Evolutionary conservation across 2,797 vertebrate species (phyloP), one percentile per base, ranked within the genome.

Genomic region (Lindbergichthys nudifrons): DNA sequence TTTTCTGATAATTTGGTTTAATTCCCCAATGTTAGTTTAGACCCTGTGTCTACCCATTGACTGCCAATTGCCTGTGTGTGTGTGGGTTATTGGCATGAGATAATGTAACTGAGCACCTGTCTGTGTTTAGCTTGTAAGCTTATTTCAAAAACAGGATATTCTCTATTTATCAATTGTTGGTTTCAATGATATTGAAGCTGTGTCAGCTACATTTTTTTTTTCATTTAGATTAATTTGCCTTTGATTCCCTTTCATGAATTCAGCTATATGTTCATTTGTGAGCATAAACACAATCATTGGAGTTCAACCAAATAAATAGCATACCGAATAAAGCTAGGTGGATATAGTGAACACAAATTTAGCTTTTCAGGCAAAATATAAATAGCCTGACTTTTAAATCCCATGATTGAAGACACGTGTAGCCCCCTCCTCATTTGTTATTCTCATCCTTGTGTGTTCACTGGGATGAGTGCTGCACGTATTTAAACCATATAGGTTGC

Each of bases 371-470:
- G 60, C 30, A 53, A 66, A 81, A 73, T 67, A 70, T 32, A 72
- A 83, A 75, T 62, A 46, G 39, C 11, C 70, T 48, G n/a, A 59
- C 51, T 66, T 67, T 56, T 62, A 53, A 73, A 76, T 57, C 57
- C 13, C 64, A 58, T 53, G 7, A 78, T 56, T 18, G 4, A 63
- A 52, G 21, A 36, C 46, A 9, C 26, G 11, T 65, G 36, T 23
- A 18, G 42, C 1, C 45, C 50, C 5, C 2, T 56, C 43, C 36
- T 74, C 16, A 41, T 56, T 46, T 70, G 61, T 30, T 45, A 39
- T 43, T 52, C 36, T 53, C n/a, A 56, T 66, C 10, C 14, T 30
- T 56, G 4, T 63, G 50, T 71, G 58, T 60, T 9, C 36, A 48
- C 13, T 39, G 41, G 12, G 41, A 64, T 63, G 30, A 46, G 18